Evolutionary conservation across 2,113 vertebrate species (phyloP), one percentile per base, ranked within the genome.

Genomic region (Pseudorhombus dupliciocellatus): DNA sequence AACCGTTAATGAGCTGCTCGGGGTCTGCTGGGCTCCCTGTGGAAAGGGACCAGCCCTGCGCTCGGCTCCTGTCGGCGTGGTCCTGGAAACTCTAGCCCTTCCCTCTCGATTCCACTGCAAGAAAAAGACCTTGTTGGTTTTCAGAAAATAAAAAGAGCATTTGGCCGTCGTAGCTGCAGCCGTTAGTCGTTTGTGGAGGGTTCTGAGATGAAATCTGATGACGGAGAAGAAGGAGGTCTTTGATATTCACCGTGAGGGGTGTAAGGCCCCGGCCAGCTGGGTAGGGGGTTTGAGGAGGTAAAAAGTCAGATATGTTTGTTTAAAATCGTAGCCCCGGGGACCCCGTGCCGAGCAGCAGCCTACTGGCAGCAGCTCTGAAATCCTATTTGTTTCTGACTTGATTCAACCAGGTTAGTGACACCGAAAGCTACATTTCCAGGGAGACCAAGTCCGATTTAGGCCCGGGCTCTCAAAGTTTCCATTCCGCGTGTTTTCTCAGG

Each of bases 191-290:
- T 85, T 80, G 85, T 73, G 70, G 77, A 79, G 81, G 70, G 66
- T 78, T 87, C 75, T 60, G 28, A 73, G 77, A 85, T 85, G 73
- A 90, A 87, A 86, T 87, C 77, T 79, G 82, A 86, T 81, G 86
- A 82, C 57, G 0, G 87, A 84, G 86, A 89, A 90, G 74, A 92
- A 92, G 80, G 89, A 74, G 81, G 78, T 73, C 88, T 90, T 92
- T 92, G 89, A 92, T 87, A 84, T 83, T 79, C 73, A 68, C 84
- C 72, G 9, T 67, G 66, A 79, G 67, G 83, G 83, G 67, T 70
- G 64, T 75, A 52, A 77, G 73, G 34, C 62, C 28, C 55, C 31
- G 57, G 81, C 75, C 73, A 60, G 81, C 79, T 82, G 74, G 75
- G 81, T 66, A 71, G 81, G 84, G 79, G 83, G n/a, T n/a, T 80